A percentile compares a stretch with the other conserved stretches of the same genome.
These are phyloP conservation scores for Pempheris klunzingeri DNA, from an alignment of 2,797 vertebrate genomes.

Conservation along the genomic window DNA sequence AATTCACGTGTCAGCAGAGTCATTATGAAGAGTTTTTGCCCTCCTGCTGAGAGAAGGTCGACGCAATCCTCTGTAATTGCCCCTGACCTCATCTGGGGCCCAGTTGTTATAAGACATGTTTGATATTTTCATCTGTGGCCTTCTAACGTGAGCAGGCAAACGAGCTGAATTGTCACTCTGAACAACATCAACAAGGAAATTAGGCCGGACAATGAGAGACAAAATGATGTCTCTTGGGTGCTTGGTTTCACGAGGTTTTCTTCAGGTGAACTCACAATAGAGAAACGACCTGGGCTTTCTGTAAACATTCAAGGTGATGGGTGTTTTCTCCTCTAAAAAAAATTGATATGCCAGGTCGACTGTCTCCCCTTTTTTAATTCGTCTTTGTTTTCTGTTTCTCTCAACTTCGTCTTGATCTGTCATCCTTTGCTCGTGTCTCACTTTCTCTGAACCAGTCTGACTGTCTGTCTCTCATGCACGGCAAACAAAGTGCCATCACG, in stretches of 20 bases:
- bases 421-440: constrained; percentile 30
- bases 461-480: constrained; percentile 34
- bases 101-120: constrained; percentile 23
- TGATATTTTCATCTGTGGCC: constrained; percentile 55
- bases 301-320: not conserved
- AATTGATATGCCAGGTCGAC: constrained; percentile 4
- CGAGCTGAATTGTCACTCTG: constrained; percentile 34
- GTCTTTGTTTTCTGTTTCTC: constrained; percentile 3
- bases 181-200: constrained; percentile 27
- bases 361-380: constrained; percentile 7
- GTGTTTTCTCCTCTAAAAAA: constrained; percentile 9
- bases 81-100: constrained; percentile 44
- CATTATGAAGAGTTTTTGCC: constrained; percentile 33
- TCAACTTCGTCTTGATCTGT: constrained; percentile 9
- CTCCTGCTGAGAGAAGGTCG: constrained; percentile 28
- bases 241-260: constrained; percentile 9
- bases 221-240: constrained; percentile 5
- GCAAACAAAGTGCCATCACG: constrained; percentile 48
- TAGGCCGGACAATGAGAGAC: constrained; percentile 5
- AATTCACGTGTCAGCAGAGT: constrained; percentile 51
- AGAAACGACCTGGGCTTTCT: not conserved
- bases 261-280: constrained; percentile 5
- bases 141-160: constrained; percentile 26
- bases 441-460: constrained; percentile 19
- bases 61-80: constrained; percentile 44